phyloP scores from a whole-genome alignment of 1,140 invertebrate species.

The Vanessa tameamea region DNA sequence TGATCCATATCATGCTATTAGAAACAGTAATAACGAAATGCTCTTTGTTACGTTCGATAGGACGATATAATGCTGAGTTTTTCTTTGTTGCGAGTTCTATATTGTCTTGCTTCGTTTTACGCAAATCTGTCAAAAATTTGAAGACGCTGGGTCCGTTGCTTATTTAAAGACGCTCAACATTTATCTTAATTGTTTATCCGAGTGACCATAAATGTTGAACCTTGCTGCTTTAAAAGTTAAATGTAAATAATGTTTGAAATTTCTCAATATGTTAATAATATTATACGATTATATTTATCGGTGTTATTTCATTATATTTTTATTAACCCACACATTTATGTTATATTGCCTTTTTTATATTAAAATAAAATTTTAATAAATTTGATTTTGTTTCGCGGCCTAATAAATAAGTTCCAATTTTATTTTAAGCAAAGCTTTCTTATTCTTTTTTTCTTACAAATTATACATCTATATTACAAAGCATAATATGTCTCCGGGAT shows the following conservation, averaged over 20 bases:
- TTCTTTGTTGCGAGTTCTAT: slow-evolving; percentile 1
- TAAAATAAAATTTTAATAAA: too few relatives aligned
- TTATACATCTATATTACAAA: neutral
- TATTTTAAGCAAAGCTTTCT: too few relatives aligned
- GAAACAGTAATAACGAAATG: slow-evolving; percentile 4
- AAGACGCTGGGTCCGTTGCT: slow-evolving; percentile 8
- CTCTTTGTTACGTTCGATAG: neutral
- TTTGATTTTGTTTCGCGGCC: too few relatives aligned
- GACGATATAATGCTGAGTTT: neutral
- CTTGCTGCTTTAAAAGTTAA: too few relatives aligned
- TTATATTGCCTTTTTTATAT: too few relatives aligned
- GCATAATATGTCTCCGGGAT: neutral
- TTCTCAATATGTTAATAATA: too few relatives aligned
- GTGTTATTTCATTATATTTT: too few relatives aligned
- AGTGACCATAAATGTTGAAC: neutral
- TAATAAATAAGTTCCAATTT: too few relatives aligned
- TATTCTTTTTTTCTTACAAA: too few relatives aligned
- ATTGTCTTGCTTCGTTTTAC: slow-evolving; percentile 8
- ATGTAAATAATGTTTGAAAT: too few relatives aligned
- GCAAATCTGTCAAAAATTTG: slow-evolving; percentile 8
- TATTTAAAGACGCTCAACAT: slow-evolving; percentile 9
- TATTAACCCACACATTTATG: too few relatives aligned
- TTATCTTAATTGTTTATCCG: slow-evolving; percentile 5
- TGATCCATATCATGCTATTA: neutral
- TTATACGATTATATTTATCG: too few relatives aligned